Conservation (phyloP, 2,888 invertebrate genomes). For the Hypomecis atomaria region DNA sequence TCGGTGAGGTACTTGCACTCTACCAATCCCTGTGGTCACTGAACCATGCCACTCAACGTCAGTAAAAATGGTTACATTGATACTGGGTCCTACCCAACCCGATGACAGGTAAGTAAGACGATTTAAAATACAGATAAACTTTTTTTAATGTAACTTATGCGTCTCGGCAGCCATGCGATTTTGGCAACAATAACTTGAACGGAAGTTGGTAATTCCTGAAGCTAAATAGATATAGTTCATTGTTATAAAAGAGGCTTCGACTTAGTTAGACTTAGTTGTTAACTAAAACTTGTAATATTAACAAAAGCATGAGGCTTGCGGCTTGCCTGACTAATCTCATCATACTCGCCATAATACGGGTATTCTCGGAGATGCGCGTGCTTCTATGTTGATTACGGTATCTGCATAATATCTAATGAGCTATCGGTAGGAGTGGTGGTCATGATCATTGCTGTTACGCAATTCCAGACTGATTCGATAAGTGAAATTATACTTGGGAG, state of each 20-base stretch:
- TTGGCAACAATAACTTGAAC: no score
- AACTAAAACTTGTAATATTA: not conserved
- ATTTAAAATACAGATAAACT: no score
- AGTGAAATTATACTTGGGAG: not conserved
- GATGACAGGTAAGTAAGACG: no score
- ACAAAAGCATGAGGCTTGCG: constrained; percentile 13
- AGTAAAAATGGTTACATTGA: no score
- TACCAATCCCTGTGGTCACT: no score
- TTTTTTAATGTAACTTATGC: no score
- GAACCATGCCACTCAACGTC: no score
- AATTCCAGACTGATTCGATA: constrained; percentile 3
- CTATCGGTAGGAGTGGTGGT: constrained; percentile 7
- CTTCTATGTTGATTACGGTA: constrained; percentile 14
- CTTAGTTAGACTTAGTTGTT: no score
- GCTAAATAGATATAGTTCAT: not conserved
- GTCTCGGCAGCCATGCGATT: no score
- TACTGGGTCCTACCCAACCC: no score
- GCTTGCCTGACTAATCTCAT: constrained; percentile 21
- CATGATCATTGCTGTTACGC: constrained; percentile 13
- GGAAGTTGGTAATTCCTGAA: no score
- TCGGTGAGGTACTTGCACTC: no score
- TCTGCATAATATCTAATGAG: constrained; percentile 15
- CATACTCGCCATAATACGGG: constrained; percentile 17
- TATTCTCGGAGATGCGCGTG: constrained; percentile 14
- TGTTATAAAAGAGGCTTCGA: not conserved